Evolutionary conservation across 37 sponge, comb jelly and placozoan species (phyloP).

Genomic region (Haliclona indistincta): DNA sequence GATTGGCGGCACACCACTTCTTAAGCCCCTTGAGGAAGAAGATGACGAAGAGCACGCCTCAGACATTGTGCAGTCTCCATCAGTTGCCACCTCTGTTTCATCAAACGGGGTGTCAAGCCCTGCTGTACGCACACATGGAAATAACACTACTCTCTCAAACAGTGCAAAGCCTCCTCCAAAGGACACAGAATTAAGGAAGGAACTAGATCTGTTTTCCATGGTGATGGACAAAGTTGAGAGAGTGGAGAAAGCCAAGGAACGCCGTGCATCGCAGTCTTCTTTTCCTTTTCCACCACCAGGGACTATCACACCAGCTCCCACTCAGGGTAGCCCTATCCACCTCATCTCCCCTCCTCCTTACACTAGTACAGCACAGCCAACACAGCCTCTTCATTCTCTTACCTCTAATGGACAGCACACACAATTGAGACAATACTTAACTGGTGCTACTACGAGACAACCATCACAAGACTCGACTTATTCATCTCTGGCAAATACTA

Average conservation of each 20-base stretch:
- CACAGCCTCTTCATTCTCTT: not conserved
- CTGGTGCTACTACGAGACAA: too few relatives aligned
- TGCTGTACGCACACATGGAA: too few relatives aligned
- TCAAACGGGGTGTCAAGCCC: not conserved
- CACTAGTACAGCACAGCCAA: not conserved
- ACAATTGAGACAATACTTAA: too few relatives aligned
- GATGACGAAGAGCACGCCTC: conserved; percentile 6
- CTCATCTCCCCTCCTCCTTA: not conserved
- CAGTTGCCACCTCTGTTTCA: not conserved
- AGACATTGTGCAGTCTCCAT: not conserved
- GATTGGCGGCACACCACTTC: conserved; percentile 35
- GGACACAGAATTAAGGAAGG: conserved; percentile 17
- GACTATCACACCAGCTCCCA: not conserved
- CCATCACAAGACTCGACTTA: too few relatives aligned
- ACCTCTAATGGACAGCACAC: not conserved
- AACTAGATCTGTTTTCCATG: conserved; percentile 56
- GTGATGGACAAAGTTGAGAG: conserved; percentile 41
- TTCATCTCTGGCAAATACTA: too few relatives aligned
- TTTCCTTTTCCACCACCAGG: not conserved
- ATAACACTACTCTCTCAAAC: not conserved
- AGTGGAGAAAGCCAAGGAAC: conserved; percentile 43
- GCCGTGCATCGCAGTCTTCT: not conserved
- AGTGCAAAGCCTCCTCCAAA: too few relatives aligned
- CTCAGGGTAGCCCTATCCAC: too few relatives aligned
- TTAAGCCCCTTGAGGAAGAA: conserved; percentile 54